Base-by-base conservation (phyloP, 2,797 vertebrate genomes). In the Rhinichthys osculus region DNA sequence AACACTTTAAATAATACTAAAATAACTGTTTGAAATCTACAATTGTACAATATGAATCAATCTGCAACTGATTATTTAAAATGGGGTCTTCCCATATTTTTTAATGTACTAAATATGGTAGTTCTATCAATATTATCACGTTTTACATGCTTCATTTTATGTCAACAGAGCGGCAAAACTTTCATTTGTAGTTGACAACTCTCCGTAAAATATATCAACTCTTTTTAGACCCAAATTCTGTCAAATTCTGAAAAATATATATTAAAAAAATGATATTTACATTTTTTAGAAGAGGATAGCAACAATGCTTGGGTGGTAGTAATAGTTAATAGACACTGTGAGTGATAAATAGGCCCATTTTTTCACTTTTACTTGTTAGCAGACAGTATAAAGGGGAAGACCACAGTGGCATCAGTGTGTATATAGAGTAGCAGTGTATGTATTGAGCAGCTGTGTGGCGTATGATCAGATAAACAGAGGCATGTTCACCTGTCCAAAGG, bases 401-500 rank as follows among this genome's bases (percentile, higher is more conserved):
- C 27, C 17, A 69, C 30, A 3, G 17, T 52, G 9, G 2, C 3
- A 50, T 47, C 44, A 19, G 71, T 11, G 5, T 52, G 10, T 67
- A 13, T 40, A 23, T 81, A 23, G 10, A 66, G 21, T 5, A 27
- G 23, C n/a, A 23, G 14, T 57, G 64, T 42, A 1, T 73, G 78
- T 50, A n/a, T 42, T 3, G 70, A 27, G 70, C 21, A 7, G 38
- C 5, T 71, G 69, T 16, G 11, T 30, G 21, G 35, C 2, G 2
- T 35, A 6, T 14, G 40, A 73, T 47, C 7, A 72, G 13, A 47
- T 47, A n/a, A 16, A 69, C 40, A 67, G 35, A 52, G 21, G 50
- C 13, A 47, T 35, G 17, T n/a, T 38, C 14, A 99, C 98, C 98
- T 99, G 98, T 17, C 98, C 98, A 70, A 99, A 99, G 0, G 98